A percentile compares a stretch with the other conserved stretches of the same genome.
phyloP scores from a whole-genome alignment of 1,140 invertebrate species.

The Drosophila hydei region DNA sequence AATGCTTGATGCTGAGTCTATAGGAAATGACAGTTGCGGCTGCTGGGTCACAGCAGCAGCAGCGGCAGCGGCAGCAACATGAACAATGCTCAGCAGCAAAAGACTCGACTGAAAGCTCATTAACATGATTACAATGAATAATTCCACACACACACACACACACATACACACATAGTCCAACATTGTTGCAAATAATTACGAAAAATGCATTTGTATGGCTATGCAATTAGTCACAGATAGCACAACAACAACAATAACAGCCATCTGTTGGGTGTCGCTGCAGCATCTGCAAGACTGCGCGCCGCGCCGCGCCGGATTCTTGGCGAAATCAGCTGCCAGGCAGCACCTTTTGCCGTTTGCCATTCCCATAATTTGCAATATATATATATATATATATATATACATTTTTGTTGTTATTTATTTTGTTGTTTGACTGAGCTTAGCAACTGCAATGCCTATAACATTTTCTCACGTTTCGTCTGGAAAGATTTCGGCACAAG shows the following conservation, averaged over 20 bases:
- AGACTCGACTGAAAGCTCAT: slow-evolving; percentile 55
- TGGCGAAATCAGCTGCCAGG: slow-evolving; percentile 48
- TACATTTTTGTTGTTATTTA: slow-evolving; percentile 58
- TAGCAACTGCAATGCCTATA: slow-evolving; percentile 53
- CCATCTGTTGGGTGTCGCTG: slow-evolving; percentile 18
- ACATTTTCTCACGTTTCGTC: slow-evolving; percentile 80
- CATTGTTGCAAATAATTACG: slow-evolving; percentile 73
- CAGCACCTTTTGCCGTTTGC: slow-evolving; percentile 28
- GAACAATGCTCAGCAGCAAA: slow-evolving; percentile 38
- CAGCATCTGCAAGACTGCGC: slow-evolving; percentile 66
- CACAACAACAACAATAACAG: slow-evolving; percentile 22
- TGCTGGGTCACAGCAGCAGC: slow-evolving; percentile 40
- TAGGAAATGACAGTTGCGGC: slow-evolving; percentile 33
- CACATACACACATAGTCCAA: slow-evolving; percentile 48
- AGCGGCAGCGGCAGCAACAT: slow-evolving; percentile 45
- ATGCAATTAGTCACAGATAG: slow-evolving; percentile 79
- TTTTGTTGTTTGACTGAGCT: slow-evolving; percentile 37
- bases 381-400: slow-evolving; percentile 4
- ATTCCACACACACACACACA: slow-evolving; percentile 40
- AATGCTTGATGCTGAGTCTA: slow-evolving; percentile 30
- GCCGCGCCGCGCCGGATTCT: slow-evolving; percentile 60
- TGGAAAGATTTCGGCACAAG: slow-evolving; percentile 78
- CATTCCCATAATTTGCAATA: slow-evolving; percentile 78
- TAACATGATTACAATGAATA: slow-evolving; percentile 80
- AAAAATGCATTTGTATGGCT: slow-evolving; percentile 79